Evolutionary conservation across 2,797 vertebrate genomes (phyloP).

Genomic region (Malacoctenus gilli): DNA sequence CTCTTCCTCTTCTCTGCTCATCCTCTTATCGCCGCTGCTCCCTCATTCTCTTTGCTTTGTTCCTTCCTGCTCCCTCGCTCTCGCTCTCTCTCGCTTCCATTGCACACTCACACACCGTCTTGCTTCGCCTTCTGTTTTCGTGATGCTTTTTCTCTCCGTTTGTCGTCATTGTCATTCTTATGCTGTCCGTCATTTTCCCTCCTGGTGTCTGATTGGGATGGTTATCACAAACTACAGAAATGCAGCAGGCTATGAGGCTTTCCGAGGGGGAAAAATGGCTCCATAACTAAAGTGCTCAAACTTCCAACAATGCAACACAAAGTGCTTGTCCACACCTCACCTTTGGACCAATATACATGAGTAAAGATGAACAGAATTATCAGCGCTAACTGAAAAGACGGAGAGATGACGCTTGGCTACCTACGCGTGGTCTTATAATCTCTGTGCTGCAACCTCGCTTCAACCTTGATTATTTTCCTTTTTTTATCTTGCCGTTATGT

Average conservation of each 20-base stretch:
- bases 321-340: no score
- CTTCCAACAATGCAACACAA: no score
- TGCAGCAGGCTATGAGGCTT: constrained; percentile 1
- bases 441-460: not conserved
- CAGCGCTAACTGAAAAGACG: no score
- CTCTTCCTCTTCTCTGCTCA: constrained; percentile 20
- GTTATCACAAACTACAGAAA: constrained; percentile 10
- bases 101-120: constrained; percentile 17
- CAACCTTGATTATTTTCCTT: not conserved
- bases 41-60: constrained; percentile 43
- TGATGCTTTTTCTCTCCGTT: constrained; percentile 13
- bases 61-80: constrained; percentile 21
- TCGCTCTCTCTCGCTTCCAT: not conserved
- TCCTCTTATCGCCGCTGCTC: constrained; percentile 31
- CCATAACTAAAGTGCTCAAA: no score
- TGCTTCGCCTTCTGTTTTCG: not conserved
- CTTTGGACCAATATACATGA: no score
- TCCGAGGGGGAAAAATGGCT: no score
- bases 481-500: not conserved
- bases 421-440: no score
- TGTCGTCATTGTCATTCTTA: constrained; percentile 7
- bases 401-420: no score
- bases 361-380: no score
- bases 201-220: not conserved
- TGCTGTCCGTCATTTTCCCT: not conserved